Evolutionary conservation across 2,888 invertebrate genomes (phyloP).

Genomic region (Gisinianus flammeolus): DNA sequence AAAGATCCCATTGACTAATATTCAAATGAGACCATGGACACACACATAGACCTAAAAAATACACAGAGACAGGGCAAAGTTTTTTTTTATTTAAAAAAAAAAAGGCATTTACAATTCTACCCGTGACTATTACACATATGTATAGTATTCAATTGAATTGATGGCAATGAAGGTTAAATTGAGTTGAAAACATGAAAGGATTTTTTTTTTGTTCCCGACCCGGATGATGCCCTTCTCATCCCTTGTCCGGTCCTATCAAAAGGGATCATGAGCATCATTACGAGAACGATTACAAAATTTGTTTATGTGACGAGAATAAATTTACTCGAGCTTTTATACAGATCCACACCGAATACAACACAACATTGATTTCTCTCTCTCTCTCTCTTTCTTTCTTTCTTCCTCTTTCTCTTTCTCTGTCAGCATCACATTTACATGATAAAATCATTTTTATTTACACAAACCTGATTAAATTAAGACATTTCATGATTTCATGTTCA

Average conservation of each 20-base stretch:
- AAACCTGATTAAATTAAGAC: constrained; percentile 14
- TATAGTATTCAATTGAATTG: constrained; percentile 23
- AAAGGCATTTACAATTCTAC: neutral
- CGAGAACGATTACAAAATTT: constrained; percentile 38
- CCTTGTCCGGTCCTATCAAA: constrained; percentile 28
- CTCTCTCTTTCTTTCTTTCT: constrained; percentile 4
- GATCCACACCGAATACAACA: neutral
- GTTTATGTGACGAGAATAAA: constrained; percentile 43
- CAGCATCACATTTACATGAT: neutral
- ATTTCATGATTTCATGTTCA: constrained; percentile 1
- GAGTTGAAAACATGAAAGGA: constrained; percentile 38
- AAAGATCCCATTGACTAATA: neutral
- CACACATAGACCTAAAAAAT: neutral
- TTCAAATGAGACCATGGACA: constrained; percentile 1
- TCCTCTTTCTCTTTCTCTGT: neutral
- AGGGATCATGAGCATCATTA: constrained; percentile 36
- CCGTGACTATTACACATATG: neutral
- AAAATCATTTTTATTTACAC: constrained; percentile 11
- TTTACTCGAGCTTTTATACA: neutral
- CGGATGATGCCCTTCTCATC: constrained; percentile 37
- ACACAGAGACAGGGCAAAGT: neutral
- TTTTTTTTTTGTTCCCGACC: constrained; percentile 20
- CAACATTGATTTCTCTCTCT: neutral
- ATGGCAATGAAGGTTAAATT: constrained; percentile 38
- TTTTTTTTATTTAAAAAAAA: neutral